Conservation (phyloP, 2,113 vertebrate genomes). For the Seriola aureovittata region DNA sequence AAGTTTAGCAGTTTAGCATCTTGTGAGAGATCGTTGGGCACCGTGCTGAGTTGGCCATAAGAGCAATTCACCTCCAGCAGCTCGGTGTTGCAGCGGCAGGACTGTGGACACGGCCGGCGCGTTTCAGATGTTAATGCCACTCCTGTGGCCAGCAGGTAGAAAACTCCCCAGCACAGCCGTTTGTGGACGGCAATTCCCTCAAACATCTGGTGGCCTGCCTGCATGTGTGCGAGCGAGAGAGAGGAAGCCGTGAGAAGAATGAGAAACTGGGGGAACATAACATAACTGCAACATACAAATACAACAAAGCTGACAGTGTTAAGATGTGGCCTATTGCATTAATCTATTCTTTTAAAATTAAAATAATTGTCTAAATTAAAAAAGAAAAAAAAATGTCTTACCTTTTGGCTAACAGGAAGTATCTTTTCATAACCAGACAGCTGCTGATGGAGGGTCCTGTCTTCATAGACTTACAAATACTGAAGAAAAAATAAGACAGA, state of each 20-base stretch:
- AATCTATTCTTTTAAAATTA: background rate
- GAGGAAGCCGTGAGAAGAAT: constrained; percentile 15
- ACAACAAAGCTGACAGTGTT: background rate
- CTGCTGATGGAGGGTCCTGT: constrained; percentile 17
- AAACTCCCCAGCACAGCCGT: constrained; percentile 70
- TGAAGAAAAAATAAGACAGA: background rate
- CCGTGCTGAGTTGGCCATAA: constrained; percentile 70
- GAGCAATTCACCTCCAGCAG: constrained; percentile 85
- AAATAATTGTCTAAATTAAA: background rate
- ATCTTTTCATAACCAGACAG: constrained; percentile 48
- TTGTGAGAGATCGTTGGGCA: constrained; percentile 80
- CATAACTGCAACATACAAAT: background rate
- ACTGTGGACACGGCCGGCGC: constrained; percentile 77
- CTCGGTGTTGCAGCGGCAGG: constrained; percentile 83
- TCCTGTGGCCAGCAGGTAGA: constrained; percentile 72
- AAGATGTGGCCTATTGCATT: background rate
- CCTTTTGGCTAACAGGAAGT: constrained; percentile 32
- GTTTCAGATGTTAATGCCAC: constrained; percentile 62
- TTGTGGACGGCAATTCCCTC: constrained; percentile 59
- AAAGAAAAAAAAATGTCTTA: background rate
- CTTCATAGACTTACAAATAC: background rate
- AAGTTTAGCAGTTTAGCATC: constrained; percentile 85
- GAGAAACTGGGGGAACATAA: background rate
- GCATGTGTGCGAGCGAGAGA: constrained; percentile 21
- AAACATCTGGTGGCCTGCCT: constrained; percentile 82